A percentile compares a stretch with the other conserved stretches of the same genome.
Evolutionary conservation across 92 coral and sea anemone genomes (phyloP).

Genomic region (Anthopleura xanthogrammica): DNA sequence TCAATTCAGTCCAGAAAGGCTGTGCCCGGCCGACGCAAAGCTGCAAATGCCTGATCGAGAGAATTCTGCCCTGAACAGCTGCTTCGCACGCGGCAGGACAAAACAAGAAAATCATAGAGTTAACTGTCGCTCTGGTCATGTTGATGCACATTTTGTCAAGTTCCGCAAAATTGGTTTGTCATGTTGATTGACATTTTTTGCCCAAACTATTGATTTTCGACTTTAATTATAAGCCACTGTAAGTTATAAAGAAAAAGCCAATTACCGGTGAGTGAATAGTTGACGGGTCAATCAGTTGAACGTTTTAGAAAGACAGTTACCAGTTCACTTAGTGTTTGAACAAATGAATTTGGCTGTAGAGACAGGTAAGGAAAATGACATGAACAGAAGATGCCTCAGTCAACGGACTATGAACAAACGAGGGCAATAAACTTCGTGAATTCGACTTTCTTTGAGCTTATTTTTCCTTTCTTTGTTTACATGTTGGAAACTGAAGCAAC

Average conservation of each 20-base stretch:
- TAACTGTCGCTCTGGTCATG: background rate
- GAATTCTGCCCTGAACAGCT: background rate
- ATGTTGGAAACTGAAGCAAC: conserved; percentile 35
- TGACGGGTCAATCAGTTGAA: background rate
- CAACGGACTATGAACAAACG: too few relatives aligned
- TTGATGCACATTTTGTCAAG: background rate
- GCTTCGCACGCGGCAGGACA: background rate
- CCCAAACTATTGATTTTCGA: background rate
- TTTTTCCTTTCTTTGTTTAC: background rate
- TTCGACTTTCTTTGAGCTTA: too few relatives aligned
- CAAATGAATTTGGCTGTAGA: background rate
- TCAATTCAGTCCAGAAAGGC: too few relatives aligned
- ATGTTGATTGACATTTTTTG: background rate
- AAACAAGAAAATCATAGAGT: background rate
- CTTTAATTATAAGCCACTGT: background rate
- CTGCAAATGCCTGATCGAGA: background rate
- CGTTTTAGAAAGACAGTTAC: background rate
- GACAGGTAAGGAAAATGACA: background rate
- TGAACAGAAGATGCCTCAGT: too few relatives aligned
- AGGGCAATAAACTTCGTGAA: too few relatives aligned
- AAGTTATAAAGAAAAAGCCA: background rate
- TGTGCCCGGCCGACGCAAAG: too few relatives aligned
- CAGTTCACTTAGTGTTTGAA: background rate
- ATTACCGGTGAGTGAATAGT: background rate
- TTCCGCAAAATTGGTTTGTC: background rate